Evolutionary conservation across 2,888 invertebrate genomes (phyloP).

Genomic region (Malthinus flaveolus): DNA sequence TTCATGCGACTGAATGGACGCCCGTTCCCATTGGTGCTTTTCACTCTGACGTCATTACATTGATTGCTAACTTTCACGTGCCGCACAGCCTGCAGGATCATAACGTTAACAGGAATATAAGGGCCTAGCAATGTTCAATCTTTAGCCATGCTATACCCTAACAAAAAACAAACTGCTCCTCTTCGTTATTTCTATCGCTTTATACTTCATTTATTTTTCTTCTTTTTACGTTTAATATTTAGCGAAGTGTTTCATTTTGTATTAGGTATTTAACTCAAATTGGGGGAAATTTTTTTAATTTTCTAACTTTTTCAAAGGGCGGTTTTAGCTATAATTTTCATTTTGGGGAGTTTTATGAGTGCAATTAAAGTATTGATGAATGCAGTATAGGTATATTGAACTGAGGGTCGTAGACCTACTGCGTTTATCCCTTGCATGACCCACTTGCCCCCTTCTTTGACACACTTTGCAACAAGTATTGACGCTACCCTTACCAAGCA

Average conservation of each 20-base stretch:
- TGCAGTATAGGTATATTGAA: slow-evolving; percentile 43
- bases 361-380: slow-evolving; percentile 29
- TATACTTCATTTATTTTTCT: no score
- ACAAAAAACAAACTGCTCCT: slow-evolving; percentile 17
- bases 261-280: not conserved
- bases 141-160: slow-evolving; percentile 22
- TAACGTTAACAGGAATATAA: slow-evolving; percentile 43
- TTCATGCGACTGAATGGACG: slow-evolving; percentile 67
- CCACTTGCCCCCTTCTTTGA: slow-evolving; percentile 52
- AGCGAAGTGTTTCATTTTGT: not conserved
- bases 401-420: slow-evolving; percentile 44
- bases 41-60: slow-evolving; percentile 73
- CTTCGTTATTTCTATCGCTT: not conserved
- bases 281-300: not conserved
- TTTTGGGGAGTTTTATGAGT: not conserved
- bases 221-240: no score
- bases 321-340: not conserved
- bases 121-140: slow-evolving; percentile 29
- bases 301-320: not conserved
- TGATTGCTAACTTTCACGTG: slow-evolving; percentile 67
- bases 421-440: slow-evolving; percentile 49
- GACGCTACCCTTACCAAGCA: slow-evolving; percentile 50
- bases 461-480: slow-evolving; percentile 58
- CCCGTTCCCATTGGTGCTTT: slow-evolving; percentile 62
- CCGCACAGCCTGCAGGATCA: slow-evolving; percentile 47